Base-by-base conservation (phyloP, 2,888 invertebrate species). In the Synergus umbraculus region DNA sequence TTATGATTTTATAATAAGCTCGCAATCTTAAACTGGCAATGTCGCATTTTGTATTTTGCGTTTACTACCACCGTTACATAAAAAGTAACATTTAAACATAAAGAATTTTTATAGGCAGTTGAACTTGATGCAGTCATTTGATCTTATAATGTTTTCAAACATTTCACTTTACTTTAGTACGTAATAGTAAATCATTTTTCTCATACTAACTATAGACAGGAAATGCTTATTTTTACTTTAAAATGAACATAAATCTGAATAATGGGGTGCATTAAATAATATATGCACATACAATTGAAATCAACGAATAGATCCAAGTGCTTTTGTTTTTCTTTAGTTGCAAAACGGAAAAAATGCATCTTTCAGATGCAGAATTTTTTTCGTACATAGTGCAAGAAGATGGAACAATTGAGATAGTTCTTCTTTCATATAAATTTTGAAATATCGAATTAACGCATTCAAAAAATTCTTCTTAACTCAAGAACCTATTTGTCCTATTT, bases 121-220 rank as follows among this genome's bases (percentile, higher is more conserved):
- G 44, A 63, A 76, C 49, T 79, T 76, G 54, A 65, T 79, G 22
- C 15, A 37, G 66, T 66, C 58, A 79, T 79, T 77, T n/a, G 49
- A 60, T 77, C 22, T 77, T 44, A n/a, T 65, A 65, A 77, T 65
- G 46, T 49, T 76, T 49, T 76, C 49, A 60, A 37, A 41, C 54
- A 18, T 18, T 76, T 77, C 49, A 41, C 54, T 66, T 60, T 22
- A 66, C 15, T 49, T 49, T 49, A 49, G 10, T 22, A 18, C 22
- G 37, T 66, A 66, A 54, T 77, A 18, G 18, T 43, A 65, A 66
- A 37, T 18, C 46, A 64, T 66, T 66, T 67, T 46, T 46, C 29
- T 67, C 4, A 13, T 22, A 46, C 67, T 67, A 8, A 67, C 44
- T 43, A 18, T 44, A 44, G 3, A 67, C 22, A 22, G 22, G 13